phyloP scores from a whole-genome alignment of 2,888 invertebrate genomes.

The Zhengitettix transpicula region DNA sequence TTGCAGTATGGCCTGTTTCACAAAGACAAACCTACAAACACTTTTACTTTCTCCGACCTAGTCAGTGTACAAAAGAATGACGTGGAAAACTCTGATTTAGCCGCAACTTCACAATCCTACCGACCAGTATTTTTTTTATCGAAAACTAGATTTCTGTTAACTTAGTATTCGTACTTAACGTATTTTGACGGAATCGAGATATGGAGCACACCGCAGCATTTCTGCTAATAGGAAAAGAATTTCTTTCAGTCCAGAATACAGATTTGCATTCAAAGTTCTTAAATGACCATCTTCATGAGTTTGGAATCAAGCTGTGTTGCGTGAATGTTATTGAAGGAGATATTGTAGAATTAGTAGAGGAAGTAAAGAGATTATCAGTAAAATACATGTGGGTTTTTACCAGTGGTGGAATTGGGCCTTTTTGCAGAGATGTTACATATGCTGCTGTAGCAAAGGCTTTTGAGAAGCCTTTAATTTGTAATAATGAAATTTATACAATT shows the following conservation, averaged over 20 bases:
- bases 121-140: no score
- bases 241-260: slow-evolving; percentile 42
- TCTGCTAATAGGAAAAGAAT: slow-evolving; percentile 47
- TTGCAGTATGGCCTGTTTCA: no score
- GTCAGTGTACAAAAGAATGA: no score
- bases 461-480: slow-evolving; percentile 19
- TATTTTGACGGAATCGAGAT: no score
- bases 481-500: slow-evolving; percentile 21
- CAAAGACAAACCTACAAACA: no score
- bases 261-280: slow-evolving; percentile 43
- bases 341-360: slow-evolving; percentile 33
- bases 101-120: no score
- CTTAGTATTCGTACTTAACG: no score
- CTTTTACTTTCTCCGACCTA: no score
- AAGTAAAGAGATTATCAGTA: slow-evolving; percentile 31
- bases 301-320: slow-evolving; percentile 35
- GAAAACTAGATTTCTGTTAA: no score
- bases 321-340: slow-evolving; percentile 39
- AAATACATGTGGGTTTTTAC: slow-evolving; percentile 37
- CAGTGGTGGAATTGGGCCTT: slow-evolving; percentile 49
- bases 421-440: slow-evolving; percentile 51
- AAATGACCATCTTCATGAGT: slow-evolving; percentile 29
- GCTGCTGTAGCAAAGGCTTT: slow-evolving; percentile 34
- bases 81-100: no score
- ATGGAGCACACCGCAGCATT: slow-evolving; percentile 20